A percentile compares a stretch with the other conserved stretches of the same genome.
Evolutionary conservation across 2,113 vertebrate genomes (phyloP).

Genomic region (Cephalophus harveyi): DNA sequence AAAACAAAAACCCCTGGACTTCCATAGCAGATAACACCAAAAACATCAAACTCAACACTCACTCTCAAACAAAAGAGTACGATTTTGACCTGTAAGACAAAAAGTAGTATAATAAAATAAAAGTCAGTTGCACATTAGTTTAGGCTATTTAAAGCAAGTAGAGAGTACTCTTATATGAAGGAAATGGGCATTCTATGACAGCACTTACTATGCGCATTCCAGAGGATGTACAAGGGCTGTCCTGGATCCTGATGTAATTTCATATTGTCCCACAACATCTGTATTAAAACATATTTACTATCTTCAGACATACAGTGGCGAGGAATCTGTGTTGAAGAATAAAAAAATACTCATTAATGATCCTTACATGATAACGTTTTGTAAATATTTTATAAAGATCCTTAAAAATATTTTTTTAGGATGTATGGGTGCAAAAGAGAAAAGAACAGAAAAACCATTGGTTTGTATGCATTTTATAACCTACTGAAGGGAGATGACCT

Average conservation of each 20-base stretch:
- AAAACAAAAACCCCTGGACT: not conserved
- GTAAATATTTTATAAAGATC: conserved; percentile 37
- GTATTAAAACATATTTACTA: conserved; percentile 96
- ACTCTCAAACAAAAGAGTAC: conserved; percentile 94
- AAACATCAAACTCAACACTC: conserved; percentile 82
- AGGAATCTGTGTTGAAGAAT: conserved; percentile 80
- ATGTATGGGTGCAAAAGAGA: not conserved
- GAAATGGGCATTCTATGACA: not conserved
- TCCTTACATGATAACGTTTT: not conserved
- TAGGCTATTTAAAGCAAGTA: not conserved
- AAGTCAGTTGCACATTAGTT: not conserved
- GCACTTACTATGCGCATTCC: conserved; percentile 95
- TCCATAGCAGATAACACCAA: conserved; percentile 34
- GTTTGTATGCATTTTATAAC: not conserved
- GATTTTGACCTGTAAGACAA: conserved; percentile 93
- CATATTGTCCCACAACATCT: conserved; percentile 98
- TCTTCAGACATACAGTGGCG: conserved; percentile 92
- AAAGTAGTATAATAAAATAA: conserved; percentile 75
- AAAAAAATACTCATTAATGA: conserved; percentile 44
- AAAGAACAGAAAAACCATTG: conserved; percentile 18
- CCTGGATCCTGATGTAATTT: conserved; percentile 94
- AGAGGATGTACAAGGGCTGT: conserved; percentile 94
- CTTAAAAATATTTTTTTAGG: not conserved
- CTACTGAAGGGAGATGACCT: not conserved
- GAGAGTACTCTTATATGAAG: not conserved